Base-by-base conservation (phyloP, 2,888 invertebrate genomes). In the Pomacea canaliculata region DNA sequence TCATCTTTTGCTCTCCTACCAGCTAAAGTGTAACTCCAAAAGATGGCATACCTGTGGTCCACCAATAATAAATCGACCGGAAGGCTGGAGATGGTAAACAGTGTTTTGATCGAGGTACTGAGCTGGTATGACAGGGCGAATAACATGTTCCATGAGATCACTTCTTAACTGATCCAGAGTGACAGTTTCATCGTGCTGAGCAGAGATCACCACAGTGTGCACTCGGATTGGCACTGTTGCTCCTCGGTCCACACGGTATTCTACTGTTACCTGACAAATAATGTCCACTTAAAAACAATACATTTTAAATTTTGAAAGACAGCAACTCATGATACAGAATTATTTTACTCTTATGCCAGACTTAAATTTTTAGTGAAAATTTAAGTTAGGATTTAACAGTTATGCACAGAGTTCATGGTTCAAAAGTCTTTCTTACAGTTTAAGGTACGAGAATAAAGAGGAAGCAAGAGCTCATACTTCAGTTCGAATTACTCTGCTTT, bases 201-300 rank as follows among this genome's bases (percentile, higher is more conserved):
- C 93, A 2, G 98, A 98, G 16, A 99, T 96, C 19, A 99, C 98
- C 62, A 99, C 95, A 56, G 98, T 98, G 92, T 99, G 98, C n/a
- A 98, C 97, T 85, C 98, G 93, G 82, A 94, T 93, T 0, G 98
- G 98, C 73, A 98, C 94, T 85, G 97, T 97, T 19, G 97, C 97
- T 68, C 98, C 98, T 84, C 95, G 94, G 75, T 95, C 94, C 91
- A 96, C 96, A 59, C 94, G 92, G 91, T 99, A 99, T 91, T 98
- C 98, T 88, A 96, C 96, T 71, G 98, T 99, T 71, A 98, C 97
- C 96, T 97, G 88, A 56, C 87, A 91, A 88, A 80, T 80, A 83
- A 82, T 18, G 4, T n/a, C 13, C 13, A 23, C 27, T 66, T 13
- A 66, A n/a, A n/a, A 13, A n/a, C 19, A n/a, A 9, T 27, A 51